A percentile compares a stretch with the other conserved stretches of the same genome.
Evolutionary conservation across 2,113 vertebrate genomes (phyloP).

Genomic region (Pleuronectes platessa): DNA sequence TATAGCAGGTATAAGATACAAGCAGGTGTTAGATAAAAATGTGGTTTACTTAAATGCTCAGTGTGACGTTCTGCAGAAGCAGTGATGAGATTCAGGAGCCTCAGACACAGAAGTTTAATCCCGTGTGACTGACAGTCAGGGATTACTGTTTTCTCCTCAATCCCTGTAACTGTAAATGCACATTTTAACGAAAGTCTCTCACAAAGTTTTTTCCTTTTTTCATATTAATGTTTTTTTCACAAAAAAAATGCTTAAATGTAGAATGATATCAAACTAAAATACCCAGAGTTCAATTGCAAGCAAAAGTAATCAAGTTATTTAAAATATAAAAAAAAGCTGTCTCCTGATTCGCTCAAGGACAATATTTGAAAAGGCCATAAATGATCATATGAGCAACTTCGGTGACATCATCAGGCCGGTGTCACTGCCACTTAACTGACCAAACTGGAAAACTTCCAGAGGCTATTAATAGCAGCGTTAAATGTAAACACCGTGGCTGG

Average conservation of each 20-base stretch:
- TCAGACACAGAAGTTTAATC: background rate
- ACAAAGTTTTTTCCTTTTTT: background rate
- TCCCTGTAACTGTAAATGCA: background rate
- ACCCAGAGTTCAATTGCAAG: no score
- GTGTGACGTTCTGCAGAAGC: background rate
- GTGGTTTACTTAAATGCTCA: background rate
- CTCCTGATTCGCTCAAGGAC: background rate
- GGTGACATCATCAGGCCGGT: slow-evolving; percentile 30
- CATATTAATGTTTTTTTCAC: background rate
- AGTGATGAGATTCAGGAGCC: background rate
- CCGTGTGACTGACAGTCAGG: background rate
- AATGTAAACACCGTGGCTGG: background rate
- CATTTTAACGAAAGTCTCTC: background rate
- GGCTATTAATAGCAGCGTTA: background rate
- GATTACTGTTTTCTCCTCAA: background rate
- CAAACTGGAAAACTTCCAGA: background rate
- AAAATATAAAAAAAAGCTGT: background rate
- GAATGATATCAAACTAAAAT: background rate
- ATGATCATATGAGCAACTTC: slow-evolving; percentile 31
- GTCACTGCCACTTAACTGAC: background rate
- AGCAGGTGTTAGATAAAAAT: background rate
- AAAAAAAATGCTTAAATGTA: background rate
- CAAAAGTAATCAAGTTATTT: background rate
- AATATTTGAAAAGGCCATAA: slow-evolving; percentile 9
- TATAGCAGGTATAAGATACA: background rate